These are phyloP conservation scores for Tapirus indicus DNA, from an alignment of 2,797 vertebrate genomes.

Conservation along the genomic window DNA sequence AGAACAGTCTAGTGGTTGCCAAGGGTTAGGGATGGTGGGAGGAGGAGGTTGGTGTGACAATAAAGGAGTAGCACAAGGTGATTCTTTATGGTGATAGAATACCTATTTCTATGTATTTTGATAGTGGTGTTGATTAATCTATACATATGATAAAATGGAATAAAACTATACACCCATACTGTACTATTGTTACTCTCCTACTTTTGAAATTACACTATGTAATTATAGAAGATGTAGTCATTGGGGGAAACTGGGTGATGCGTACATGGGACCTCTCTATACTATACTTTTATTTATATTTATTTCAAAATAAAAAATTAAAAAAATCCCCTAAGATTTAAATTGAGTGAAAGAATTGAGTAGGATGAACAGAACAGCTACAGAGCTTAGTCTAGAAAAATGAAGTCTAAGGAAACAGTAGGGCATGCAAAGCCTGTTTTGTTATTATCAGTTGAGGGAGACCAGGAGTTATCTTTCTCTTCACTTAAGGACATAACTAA, in stretches of 20 bases:
- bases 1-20: not conserved
- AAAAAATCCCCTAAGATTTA: not conserved
- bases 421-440: not conserved
- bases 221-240: not conserved
- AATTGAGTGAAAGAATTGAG: not conserved
- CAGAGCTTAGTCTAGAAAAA: not conserved
- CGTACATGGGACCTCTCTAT: not conserved
- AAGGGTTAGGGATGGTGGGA: not conserved
- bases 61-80: not conserved
- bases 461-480: not conserved
- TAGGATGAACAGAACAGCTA: not conserved
- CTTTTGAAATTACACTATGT: not conserved
- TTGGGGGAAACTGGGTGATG: not conserved
- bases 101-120: not conserved
- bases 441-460: not conserved
- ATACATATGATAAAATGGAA: not conserved
- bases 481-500: not conserved
- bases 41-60: not conserved
- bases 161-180: not conserved
- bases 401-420: not conserved
- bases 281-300: not conserved
- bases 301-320: not conserved
- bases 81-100: not conserved
- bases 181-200: not conserved
- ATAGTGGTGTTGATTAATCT: not conserved